A percentile compares a stretch with the other conserved stretches of the same genome.
These are phyloP conservation scores for Anastrepha obliqua DNA, from an alignment of 1,140 invertebrate species.

Conservation along the genomic window DNA sequence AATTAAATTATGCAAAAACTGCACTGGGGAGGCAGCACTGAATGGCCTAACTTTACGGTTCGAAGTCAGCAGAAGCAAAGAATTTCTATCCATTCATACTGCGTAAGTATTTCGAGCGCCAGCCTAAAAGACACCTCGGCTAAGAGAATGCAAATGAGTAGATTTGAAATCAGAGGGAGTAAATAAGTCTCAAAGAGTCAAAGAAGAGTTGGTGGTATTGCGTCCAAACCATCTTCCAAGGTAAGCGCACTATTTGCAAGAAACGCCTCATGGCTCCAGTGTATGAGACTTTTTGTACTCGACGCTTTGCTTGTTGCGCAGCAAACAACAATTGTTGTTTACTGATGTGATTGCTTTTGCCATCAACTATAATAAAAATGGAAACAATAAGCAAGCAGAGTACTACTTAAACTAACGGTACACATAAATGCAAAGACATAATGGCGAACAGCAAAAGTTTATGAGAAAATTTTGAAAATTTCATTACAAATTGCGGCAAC, in stretches of 20 bases:
- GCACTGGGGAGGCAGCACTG: not conserved
- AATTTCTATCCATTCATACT: too few species aligned
- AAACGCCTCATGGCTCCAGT: not conserved
- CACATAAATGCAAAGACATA: constrained; percentile 35
- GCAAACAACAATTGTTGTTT: not conserved
- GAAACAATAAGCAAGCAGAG: constrained; percentile 29
- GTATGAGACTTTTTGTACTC: not conserved
- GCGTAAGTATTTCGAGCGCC: too few species aligned
- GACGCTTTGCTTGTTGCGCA: not conserved
- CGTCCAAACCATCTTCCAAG: too few species aligned
- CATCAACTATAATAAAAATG: not conserved
- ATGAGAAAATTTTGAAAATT: constrained; percentile 43
- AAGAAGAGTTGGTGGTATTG: too few species aligned
- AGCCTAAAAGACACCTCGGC: too few species aligned
- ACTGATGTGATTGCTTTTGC: constrained; percentile 39
- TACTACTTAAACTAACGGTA: constrained; percentile 1
- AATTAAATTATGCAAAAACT: constrained; percentile 27
- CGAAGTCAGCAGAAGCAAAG: too few species aligned
- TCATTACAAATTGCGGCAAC: constrained; percentile 46
- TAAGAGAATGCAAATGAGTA: too few species aligned
- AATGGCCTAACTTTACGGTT: not conserved
- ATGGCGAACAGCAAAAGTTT: constrained; percentile 37
- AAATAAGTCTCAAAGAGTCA: too few species aligned
- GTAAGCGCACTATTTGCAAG: too few species aligned
- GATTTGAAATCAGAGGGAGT: too few species aligned